Percentiles rank a stretch among this genome's conserved stretches.
Evolutionary conservation across 2,113 vertebrate genomes (phyloP).

Genomic region (Ia io): DNA sequence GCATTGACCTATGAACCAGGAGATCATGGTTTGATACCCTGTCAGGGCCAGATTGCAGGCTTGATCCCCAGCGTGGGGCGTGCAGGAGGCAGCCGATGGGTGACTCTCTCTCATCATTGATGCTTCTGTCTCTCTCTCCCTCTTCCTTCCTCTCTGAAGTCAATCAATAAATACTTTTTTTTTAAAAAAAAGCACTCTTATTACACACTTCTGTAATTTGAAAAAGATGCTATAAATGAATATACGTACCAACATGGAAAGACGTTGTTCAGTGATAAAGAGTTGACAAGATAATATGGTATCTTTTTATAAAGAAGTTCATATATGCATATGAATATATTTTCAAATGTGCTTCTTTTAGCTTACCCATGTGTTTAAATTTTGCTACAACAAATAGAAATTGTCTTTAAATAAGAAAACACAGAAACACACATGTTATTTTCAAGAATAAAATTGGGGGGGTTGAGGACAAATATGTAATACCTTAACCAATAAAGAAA

Average conservation of each 20-base stretch:
- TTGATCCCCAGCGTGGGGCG: too few relatives aligned
- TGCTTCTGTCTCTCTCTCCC: too few relatives aligned
- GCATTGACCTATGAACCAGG: too few relatives aligned
- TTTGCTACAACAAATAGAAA: neutral
- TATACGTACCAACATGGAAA: neutral
- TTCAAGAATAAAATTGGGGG: neutral
- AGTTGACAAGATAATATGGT: neutral
- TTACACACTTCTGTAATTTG: neutral
- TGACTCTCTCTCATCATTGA: too few relatives aligned
- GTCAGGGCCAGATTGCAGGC: too few relatives aligned
- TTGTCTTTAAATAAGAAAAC: neutral
- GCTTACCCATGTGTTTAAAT: neutral
- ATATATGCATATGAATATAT: neutral
- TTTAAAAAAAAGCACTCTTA: neutral
- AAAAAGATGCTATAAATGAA: neutral
- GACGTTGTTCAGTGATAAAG: neutral
- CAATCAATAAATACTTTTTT: too few relatives aligned
- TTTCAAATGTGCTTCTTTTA: constrained; percentile 28
- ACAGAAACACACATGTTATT: neutral
- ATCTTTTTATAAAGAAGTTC: neutral
- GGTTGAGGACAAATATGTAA: too few relatives aligned
- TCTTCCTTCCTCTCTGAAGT: too few relatives aligned
- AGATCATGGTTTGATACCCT: too few relatives aligned
- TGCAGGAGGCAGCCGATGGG: too few relatives aligned
- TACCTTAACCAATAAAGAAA: too few relatives aligned